Base-by-base conservation (phyloP, 1,140 invertebrate species). In the Pseudomyrmex flavicornis region DNA sequence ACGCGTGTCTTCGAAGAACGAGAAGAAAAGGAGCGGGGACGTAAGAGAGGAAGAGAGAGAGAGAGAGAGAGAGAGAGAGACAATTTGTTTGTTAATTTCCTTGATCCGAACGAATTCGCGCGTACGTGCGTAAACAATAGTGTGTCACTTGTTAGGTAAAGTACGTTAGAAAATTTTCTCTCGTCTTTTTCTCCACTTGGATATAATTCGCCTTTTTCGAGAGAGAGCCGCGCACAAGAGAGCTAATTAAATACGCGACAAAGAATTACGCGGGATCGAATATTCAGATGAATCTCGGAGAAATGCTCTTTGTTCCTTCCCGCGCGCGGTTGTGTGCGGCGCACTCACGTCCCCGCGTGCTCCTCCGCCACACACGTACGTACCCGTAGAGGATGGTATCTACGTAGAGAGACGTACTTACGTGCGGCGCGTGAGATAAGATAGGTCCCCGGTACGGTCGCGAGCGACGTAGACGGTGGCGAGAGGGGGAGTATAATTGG, bases 371-470 rank as follows among this genome's bases (percentile, higher is more conserved):
- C 75, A 75, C 87, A 88, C 75, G 82, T 87, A 87, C 68, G 85
- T 85, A 62, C 66, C 82, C 26, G 26, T 26, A 26, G 63, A 76
- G 54, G 65, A 83, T 61, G 85, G 85, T 84, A 87, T 69, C 72
- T 87, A 82, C 83, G 76, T 87, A 65, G 63, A 85, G 26, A 76
- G 54, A 76, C 52, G 84, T 82, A 85, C 86, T 85, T 88, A 85
- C 83, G 83, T 88, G 74, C 83, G 73, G 68, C 79, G 86, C 84
- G 86, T 69, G 87, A 88, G 87, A 88, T 88, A 88, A 88, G 87
- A 88, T 88, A 88, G 35, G 17, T 17, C 59, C 73, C 84, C 48
- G 85, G 87, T 87, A 84, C 69, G 70, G 62, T 87, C 72, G 73
- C 48, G 74, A 75, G 69, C 73, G 72, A 59, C 62, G 54, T 1